Percentiles rank a stretch among this genome's conserved stretches.
These are phyloP conservation scores for Pseudochirops corinnae DNA, from an alignment of 2,797 vertebrate species.

Conservation along the genomic window DNA sequence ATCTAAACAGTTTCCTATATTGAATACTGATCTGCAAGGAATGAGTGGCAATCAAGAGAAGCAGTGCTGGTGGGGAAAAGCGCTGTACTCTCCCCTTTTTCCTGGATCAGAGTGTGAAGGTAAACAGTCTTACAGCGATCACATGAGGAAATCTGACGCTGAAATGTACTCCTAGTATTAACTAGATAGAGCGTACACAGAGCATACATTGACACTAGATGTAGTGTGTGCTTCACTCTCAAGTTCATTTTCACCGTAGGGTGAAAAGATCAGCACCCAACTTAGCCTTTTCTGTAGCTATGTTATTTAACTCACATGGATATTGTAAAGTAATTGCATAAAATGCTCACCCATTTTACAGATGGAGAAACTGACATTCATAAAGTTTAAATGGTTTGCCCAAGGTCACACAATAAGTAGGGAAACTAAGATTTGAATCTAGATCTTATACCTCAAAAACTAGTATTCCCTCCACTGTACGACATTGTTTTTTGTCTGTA, in stretches of 20 bases:
- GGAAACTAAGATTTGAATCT: neutral
- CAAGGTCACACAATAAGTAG: neutral
- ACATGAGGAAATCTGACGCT: neutral
- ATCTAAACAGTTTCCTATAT: constrained; percentile 89
- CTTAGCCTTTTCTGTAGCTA: neutral
- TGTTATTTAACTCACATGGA: neutral
- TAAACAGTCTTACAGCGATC: constrained; percentile 81
- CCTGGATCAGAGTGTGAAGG: constrained; percentile 95
- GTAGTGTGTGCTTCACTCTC: neutral
- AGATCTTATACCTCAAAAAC: neutral
- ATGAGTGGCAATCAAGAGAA: constrained; percentile 91
- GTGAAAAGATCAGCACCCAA: neutral
- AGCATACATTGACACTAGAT: neutral
- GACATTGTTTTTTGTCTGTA: neutral
- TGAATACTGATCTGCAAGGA: constrained; percentile 91
- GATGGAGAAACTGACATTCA: neutral
- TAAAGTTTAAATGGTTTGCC: neutral
- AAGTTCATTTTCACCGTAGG: neutral
- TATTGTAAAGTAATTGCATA: neutral
- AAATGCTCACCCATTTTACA: neutral
- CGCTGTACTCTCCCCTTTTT: constrained; percentile 94
- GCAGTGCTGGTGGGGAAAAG: constrained; percentile 98
- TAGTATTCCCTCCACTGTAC: neutral
- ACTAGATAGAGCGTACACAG: neutral
- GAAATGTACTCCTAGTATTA: neutral